Evolutionary conservation across 2,888 invertebrate species (phyloP), one percentile per base, ranked within the genome.

Genomic region (Tanytarsus gracilentus): DNA sequence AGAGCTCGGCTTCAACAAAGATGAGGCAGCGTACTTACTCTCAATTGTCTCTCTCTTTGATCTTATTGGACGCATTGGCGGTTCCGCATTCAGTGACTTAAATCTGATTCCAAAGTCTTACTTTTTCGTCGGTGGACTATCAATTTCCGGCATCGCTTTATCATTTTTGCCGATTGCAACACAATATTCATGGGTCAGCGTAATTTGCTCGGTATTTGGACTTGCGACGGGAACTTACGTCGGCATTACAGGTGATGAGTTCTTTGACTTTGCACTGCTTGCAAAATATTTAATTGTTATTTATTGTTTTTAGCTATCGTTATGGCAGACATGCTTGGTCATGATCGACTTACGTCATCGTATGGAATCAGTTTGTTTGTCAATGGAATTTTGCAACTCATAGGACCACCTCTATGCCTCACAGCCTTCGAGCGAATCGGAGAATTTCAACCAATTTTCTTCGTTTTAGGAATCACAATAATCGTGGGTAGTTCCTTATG

Each of bases 331-430:
- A 84, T 90, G 83, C 69, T 91, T 5, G 91, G 91, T 0, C 84
- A 86, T 0, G 89, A 91, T 65, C 78, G 87, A n/a, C 71, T 91
- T 0, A 88, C 89, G 68, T 88, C 89, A 0, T 88, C 89, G 0
- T 91, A 90, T 66, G 91, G 91, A 1, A 88, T 91, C 27, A 88
- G 89, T 64, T 74, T 91, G 27, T 90, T 91, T 66, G 81, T 90
- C 9, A 91, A 90, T 66, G 91, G 91, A 1, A 79, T 91, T 52
- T 71, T 90, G 21, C 91, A 91, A 70, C 70, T 91, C 44, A 73
- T 88, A 2, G 90, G 91, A 0, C 91, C 91, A 1, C 90, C 90
- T 0, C 75, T 90, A n/a, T 89, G 89, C 68, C 89, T 89, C 0
- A 66, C 81, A 3, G 82, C 86, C 78, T 84, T 76, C 63, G 82